These are phyloP conservation scores for Melanotaenia duboulayi DNA, from an alignment of 2,113 vertebrate species.

Conservation along the genomic window DNA sequence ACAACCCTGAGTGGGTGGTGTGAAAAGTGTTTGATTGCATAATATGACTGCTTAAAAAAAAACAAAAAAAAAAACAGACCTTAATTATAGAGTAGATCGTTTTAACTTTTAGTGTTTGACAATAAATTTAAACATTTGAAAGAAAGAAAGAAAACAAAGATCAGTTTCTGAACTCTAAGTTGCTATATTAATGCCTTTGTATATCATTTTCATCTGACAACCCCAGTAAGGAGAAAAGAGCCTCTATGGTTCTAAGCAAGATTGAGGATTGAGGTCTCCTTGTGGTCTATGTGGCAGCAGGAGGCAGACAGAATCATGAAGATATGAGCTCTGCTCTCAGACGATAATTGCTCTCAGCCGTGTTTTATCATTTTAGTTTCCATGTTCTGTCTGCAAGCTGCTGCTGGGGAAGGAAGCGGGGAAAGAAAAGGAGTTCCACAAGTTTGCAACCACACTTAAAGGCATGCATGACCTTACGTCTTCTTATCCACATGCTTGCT, in stretches of 20 bases:
- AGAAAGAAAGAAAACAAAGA: slow-evolving; percentile 3
- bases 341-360: slow-evolving; percentile 76
- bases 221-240: slow-evolving; percentile 3
- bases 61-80: slow-evolving; percentile 43
- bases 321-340: slow-evolving; percentile 58
- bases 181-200: slow-evolving; percentile 23
- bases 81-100: background rate
- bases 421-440: slow-evolving; percentile 30
- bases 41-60: slow-evolving; percentile 44
- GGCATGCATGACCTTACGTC: slow-evolving; percentile 25
- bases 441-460: slow-evolving; percentile 51
- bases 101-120: slow-evolving; percentile 26
- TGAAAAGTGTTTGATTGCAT: slow-evolving; percentile 53
- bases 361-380: slow-evolving; percentile 50
- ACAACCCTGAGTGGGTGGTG: slow-evolving; percentile 46
- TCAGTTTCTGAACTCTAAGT: slow-evolving; percentile 6
- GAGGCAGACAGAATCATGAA: slow-evolving; percentile 46
- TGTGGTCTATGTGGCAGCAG: slow-evolving; percentile 58
- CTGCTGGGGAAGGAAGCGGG: slow-evolving; percentile 10
- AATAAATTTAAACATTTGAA: slow-evolving; percentile 14
- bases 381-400: slow-evolving; percentile 50
- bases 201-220: slow-evolving; percentile 33
- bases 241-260: slow-evolving; percentile 14
- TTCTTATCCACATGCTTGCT: slow-evolving; percentile 29
- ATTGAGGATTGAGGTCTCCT: slow-evolving; percentile 54